Conservation (phyloP, 2,888 invertebrate species). For the Drosophila falleni region DNA sequence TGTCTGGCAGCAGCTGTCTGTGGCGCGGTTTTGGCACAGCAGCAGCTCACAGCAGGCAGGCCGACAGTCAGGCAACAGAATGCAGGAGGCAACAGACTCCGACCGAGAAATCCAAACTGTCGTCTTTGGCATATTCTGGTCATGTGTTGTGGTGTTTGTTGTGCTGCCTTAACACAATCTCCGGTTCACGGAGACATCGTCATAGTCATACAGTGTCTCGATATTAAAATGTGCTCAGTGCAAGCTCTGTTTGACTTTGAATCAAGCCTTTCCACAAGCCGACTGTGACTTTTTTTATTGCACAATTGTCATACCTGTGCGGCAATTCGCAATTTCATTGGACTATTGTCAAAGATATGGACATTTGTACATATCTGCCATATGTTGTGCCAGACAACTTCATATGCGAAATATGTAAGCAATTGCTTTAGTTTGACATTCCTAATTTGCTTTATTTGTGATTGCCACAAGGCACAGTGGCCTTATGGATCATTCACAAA, state of each 20-base stretch:
- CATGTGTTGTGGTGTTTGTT: slow-evolving; percentile 40
- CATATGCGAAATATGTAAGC: slow-evolving; percentile 49
- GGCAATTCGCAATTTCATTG: slow-evolving; percentile 39
- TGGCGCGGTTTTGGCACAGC: slow-evolving; percentile 34
- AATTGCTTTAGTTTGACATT: slow-evolving; percentile 50
- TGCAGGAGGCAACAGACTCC: slow-evolving; percentile 16
- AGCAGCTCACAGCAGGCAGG: slow-evolving; percentile 39
- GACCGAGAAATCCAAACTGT: slow-evolving; percentile 27
- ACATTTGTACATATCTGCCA: background rate
- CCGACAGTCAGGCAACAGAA: slow-evolving; percentile 4
- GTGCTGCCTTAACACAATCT: slow-evolving; percentile 24
- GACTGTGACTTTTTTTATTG: slow-evolving; percentile 30
- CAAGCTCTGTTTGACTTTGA: slow-evolving; percentile 9
- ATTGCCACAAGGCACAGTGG: slow-evolving; percentile 24
- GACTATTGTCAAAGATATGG: slow-evolving; percentile 14
- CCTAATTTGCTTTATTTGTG: slow-evolving; percentile 44
- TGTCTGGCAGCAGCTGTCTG: slow-evolving; percentile 42
- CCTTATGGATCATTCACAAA: slow-evolving; percentile 20
- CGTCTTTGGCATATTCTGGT: slow-evolving; percentile 54
- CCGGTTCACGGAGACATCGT: slow-evolving; percentile 33
- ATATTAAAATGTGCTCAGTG: slow-evolving; percentile 33
- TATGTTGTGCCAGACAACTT: slow-evolving; percentile 18
- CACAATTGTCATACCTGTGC: slow-evolving; percentile 51
- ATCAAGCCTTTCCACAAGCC: slow-evolving; percentile 22
- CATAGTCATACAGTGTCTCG: slow-evolving; percentile 8